phyloP scores from a whole-genome alignment of 2,797 vertebrate species.

The Sebastes cheni region DNA sequence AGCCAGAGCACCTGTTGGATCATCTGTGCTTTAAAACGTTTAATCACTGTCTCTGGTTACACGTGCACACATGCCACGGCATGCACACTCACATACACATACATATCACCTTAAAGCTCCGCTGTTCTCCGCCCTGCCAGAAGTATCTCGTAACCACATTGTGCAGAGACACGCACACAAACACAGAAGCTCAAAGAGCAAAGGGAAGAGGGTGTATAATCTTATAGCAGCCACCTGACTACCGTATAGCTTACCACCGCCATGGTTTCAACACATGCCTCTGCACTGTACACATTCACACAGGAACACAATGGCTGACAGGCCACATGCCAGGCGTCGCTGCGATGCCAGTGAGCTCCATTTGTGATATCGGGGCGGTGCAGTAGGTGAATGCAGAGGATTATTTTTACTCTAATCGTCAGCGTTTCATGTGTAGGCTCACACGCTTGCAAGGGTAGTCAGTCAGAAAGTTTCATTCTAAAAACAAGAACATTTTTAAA shows the following conservation, averaged over 20 bases:
- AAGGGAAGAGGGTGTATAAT: slow-evolving; percentile 51
- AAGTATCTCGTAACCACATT: slow-evolving; percentile 74
- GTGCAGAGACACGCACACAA: slow-evolving; percentile 42
- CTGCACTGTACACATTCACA: slow-evolving; percentile 56
- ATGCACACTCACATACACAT: slow-evolving; percentile 27
- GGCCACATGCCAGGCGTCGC: slow-evolving; percentile 55
- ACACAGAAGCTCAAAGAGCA: slow-evolving; percentile 62
- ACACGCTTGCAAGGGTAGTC: background rate
- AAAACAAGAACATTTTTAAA: background rate
- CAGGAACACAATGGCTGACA: slow-evolving; percentile 66
- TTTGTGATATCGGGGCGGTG: slow-evolving; percentile 46
- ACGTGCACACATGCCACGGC: slow-evolving; percentile 5
- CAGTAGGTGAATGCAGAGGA: slow-evolving; percentile 28
- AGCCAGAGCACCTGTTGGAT: slow-evolving; percentile 82
- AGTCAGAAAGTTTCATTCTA: background rate
- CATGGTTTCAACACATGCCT: slow-evolving; percentile 59
- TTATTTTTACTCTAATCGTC: slow-evolving; percentile 59
- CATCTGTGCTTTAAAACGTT: slow-evolving; percentile 79
- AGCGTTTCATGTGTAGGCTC: background rate
- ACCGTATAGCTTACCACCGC: slow-evolving; percentile 59
- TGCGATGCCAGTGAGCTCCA: slow-evolving; percentile 47
- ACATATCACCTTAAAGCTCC: slow-evolving; percentile 58
- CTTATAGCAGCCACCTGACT: slow-evolving; percentile 71
- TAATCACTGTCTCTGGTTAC: slow-evolving; percentile 82
- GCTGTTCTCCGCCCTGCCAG: slow-evolving; percentile 53